phyloP scores from a whole-genome alignment of 1,140 invertebrate species.

The Whitmania pigra region DNA sequence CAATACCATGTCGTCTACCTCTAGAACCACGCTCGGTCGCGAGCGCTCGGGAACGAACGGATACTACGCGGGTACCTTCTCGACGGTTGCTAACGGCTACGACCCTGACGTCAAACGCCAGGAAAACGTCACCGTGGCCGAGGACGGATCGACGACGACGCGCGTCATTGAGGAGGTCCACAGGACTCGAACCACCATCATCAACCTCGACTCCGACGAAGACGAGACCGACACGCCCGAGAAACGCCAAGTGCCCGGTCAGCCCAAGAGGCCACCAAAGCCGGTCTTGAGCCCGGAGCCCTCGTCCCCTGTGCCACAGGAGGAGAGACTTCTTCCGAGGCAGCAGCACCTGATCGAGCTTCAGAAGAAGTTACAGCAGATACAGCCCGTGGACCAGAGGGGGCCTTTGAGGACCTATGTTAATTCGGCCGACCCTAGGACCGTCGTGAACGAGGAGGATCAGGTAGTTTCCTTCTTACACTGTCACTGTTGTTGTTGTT shows the following conservation, averaged over 20 bases:
- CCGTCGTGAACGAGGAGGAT: neutral
- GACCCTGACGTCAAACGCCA: neutral
- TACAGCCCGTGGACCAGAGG: constrained; percentile 6
- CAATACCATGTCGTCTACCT: neutral
- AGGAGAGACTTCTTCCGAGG: neutral
- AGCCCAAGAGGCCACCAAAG: neutral
- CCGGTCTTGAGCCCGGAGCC: neutral
- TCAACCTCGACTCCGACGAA: neutral
- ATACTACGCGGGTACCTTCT: neutral
- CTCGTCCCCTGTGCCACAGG: neutral
- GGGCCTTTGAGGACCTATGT: constrained; percentile 4
- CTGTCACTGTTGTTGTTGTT: too few relatives aligned
- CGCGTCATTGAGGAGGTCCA: neutral
- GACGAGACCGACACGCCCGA: neutral
- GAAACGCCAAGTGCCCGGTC: neutral
- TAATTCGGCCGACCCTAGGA: neutral
- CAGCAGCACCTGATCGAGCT: neutral
- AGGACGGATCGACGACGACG: neutral
- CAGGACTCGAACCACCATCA: constrained; percentile 5
- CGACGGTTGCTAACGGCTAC: neutral
- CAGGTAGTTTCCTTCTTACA: neutral
- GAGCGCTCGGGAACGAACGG: neutral
- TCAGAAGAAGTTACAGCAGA: neutral
- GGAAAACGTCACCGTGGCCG: neutral
- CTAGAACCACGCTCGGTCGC: neutral